phyloP scores from a whole-genome alignment of 2,113 vertebrate species.

The Myotis yumanensis region DNA sequence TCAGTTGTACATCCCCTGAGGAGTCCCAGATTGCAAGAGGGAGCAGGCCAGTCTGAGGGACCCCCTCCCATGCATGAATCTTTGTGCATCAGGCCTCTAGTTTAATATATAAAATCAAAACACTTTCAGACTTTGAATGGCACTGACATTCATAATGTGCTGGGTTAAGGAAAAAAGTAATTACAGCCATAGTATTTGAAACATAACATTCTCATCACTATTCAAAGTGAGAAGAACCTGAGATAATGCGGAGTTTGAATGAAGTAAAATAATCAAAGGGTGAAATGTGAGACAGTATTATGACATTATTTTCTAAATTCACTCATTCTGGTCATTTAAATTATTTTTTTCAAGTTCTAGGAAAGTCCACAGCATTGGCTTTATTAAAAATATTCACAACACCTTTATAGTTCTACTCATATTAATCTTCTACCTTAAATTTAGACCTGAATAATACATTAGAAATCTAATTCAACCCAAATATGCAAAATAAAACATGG shows the following conservation, averaged over 20 bases:
- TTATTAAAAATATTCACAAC: constrained; percentile 37
- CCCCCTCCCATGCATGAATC: too few species aligned
- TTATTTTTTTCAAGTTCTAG: constrained; percentile 40
- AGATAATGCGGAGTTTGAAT: not conserved
- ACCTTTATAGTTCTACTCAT: not conserved
- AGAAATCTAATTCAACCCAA: constrained; percentile 17
- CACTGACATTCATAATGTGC: constrained; percentile 13
- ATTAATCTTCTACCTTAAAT: constrained; percentile 7
- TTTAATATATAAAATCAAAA: constrained; percentile 59
- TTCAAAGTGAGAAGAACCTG: not conserved
- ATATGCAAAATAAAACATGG: not conserved
- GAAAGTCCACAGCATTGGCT: not conserved
- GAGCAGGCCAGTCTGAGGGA: too few species aligned
- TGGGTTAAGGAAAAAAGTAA: constrained; percentile 9
- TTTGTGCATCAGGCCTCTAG: too few species aligned
- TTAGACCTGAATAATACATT: not conserved
- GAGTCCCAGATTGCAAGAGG: too few species aligned
- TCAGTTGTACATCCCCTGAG: too few species aligned
- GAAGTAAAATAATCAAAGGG: not conserved
- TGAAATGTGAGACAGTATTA: constrained; percentile 25
- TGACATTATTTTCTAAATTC: constrained; percentile 44
- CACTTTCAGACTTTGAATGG: constrained; percentile 15
- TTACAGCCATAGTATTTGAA: constrained; percentile 42
- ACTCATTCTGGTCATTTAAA: constrained; percentile 34
- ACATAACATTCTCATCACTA: constrained; percentile 6